Conservation (phyloP, 2,888 invertebrate genomes). For the Papilio elwesi region DNA sequence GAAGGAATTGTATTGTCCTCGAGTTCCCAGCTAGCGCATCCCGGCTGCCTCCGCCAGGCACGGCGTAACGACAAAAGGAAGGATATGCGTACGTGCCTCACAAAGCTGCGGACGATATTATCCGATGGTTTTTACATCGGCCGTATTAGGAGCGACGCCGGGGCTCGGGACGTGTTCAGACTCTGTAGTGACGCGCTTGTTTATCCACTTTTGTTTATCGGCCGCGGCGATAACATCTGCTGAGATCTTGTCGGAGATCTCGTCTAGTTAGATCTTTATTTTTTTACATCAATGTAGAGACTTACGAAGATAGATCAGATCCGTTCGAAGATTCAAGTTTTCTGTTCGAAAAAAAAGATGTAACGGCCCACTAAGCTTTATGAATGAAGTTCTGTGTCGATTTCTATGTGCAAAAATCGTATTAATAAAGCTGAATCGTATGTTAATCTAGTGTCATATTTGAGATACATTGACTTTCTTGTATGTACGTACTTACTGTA, state of each 20-base stretch:
- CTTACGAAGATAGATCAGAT: conserved; percentile 7
- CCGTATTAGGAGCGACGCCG: conserved; percentile 68
- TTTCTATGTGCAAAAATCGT: neutral
- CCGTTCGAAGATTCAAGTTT: neutral
- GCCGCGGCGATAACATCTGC: conserved; percentile 38
- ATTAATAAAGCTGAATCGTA: no score
- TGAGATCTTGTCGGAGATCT: conserved; percentile 31
- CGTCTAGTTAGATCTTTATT: conserved; percentile 37
- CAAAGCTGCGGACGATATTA: conserved; percentile 76
- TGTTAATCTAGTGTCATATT: no score
- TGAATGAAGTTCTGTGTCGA: neutral
- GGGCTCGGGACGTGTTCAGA: conserved; percentile 55
- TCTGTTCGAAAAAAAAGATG: neutral
- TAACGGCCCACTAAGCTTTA: neutral
- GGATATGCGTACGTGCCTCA: conserved; percentile 78
- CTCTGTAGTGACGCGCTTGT: conserved; percentile 49
- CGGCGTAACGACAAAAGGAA: conserved; percentile 70
- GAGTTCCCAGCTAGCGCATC: conserved; percentile 31
- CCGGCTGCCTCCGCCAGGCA: conserved; percentile 33
- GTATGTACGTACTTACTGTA: no score
- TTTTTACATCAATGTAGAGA: conserved; percentile 26
- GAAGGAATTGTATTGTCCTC: conserved; percentile 29
- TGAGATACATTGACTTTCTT: no score
- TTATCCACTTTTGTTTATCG: conserved; percentile 42
- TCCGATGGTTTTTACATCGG: conserved; percentile 61